phyloP scores from a whole-genome alignment of 2,888 invertebrate species.

The Bhutanitis thaidina region DNA sequence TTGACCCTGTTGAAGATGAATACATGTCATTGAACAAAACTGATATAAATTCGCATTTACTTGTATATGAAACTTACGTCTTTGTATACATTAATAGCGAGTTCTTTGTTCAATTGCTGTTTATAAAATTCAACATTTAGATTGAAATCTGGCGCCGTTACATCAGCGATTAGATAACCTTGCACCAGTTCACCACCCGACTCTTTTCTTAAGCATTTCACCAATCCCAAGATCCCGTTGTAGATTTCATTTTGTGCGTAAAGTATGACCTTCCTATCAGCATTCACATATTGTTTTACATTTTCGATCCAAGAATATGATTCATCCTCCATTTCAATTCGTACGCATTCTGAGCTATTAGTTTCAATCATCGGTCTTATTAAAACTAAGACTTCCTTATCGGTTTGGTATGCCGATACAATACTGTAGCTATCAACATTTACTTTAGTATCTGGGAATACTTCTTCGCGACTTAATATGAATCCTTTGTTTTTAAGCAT shows the following conservation, averaged over 20 bases:
- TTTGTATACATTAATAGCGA: constrained; percentile 9
- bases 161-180: neutral
- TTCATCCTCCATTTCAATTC: neutral
- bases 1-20: neutral
- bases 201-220: neutral
- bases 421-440: neutral
- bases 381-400: neutral
- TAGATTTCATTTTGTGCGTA: neutral
- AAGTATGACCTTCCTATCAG: neutral
- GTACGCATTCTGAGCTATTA: neutral
- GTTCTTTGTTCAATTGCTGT: constrained; percentile 9
- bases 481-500: neutral
- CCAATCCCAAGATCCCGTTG: neutral
- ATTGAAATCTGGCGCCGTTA: neutral
- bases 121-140: constrained; percentile 3
- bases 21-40: neutral
- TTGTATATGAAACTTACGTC: constrained; percentile 1
- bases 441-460: neutral
- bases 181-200: neutral
- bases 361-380: neutral
- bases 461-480: neutral
- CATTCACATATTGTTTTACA: neutral
- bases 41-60: neutral
- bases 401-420: neutral
- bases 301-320: neutral